Evolutionary conservation across 1,140 invertebrate genomes (phyloP).

Genomic region (Dermatophagoides farinae): DNA sequence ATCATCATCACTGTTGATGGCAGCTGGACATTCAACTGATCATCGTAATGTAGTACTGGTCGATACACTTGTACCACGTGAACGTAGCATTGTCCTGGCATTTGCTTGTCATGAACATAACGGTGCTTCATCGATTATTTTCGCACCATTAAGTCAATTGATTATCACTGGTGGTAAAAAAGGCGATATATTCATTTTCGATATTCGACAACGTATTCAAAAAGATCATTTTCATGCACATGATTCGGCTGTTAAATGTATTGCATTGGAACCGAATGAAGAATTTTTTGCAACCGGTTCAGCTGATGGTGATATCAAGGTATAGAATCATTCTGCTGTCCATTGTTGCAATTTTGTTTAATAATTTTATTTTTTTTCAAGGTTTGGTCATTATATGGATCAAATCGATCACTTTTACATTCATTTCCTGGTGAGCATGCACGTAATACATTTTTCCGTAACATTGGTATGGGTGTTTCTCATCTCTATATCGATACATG

Average conservation of each 20-base stretch:
- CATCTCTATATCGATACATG: slow-evolving; percentile 72
- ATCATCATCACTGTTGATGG: slow-evolving; percentile 89
- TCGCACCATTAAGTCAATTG: slow-evolving; percentile 73
- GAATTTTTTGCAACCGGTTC: slow-evolving; percentile 92
- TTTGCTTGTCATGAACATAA: slow-evolving; percentile 83
- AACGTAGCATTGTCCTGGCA: slow-evolving; percentile 69
- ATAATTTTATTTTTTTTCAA: slow-evolving; percentile 27
- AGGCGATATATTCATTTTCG: slow-evolving; percentile 73
- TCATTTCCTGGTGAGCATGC: slow-evolving; percentile 74
- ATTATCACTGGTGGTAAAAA: slow-evolving; percentile 80
- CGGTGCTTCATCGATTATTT: slow-evolving; percentile 59
- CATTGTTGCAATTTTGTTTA: not conserved
- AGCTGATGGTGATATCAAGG: slow-evolving; percentile 97
- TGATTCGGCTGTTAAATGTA: slow-evolving; percentile 69
- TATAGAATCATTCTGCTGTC: slow-evolving; percentile 25
- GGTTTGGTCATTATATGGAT: slow-evolving; percentile 61
- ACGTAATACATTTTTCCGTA: slow-evolving; percentile 74
- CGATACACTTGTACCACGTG: slow-evolving; percentile 89
- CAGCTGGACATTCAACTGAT: slow-evolving; percentile 85
- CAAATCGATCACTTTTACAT: slow-evolving; percentile 55
- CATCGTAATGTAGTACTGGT: slow-evolving; percentile 93
- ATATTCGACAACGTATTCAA: slow-evolving; percentile 65
- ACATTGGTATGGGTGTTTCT: slow-evolving; percentile 84
- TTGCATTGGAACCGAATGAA: slow-evolving; percentile 78
- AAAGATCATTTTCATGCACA: slow-evolving; percentile 76